These are phyloP conservation scores for Popillia japonica DNA, from an alignment of 1,140 invertebrate species.

Conservation along the genomic window DNA sequence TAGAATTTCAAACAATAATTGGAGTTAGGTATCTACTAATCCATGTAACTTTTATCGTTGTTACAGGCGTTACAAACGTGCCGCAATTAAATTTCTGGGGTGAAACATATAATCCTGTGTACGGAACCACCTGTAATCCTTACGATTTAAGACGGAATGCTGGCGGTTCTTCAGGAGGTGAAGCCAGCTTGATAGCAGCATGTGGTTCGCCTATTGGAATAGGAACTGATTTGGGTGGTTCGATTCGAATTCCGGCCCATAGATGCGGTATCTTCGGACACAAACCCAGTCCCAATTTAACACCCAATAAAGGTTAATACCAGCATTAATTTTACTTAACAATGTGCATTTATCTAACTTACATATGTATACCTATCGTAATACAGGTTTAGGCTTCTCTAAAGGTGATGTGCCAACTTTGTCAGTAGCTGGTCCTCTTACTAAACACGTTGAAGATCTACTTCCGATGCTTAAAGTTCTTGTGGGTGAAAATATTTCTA, in stretches of 20 bases:
- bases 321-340: background rate
- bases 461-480: slow-evolving; percentile 74
- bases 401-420: slow-evolving; percentile 67
- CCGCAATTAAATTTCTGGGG: slow-evolving; percentile 89
- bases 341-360: slow-evolving; percentile 37
- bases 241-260: slow-evolving; percentile 92
- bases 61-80: slow-evolving; percentile 80
- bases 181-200: slow-evolving; percentile 75
- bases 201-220: slow-evolving; percentile 87
- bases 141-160: slow-evolving; percentile 83
- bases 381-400: slow-evolving; percentile 67
- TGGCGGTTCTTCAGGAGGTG: slow-evolving; percentile 88
- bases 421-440: slow-evolving; percentile 80
- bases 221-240: slow-evolving; percentile 92
- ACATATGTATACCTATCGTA: background rate
- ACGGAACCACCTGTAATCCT: slow-evolving; percentile 92
- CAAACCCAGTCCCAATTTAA: slow-evolving; percentile 73
- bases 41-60: background rate
- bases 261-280: slow-evolving; percentile 95
- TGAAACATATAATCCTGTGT: slow-evolving; percentile 90
- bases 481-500: slow-evolving; percentile 63
- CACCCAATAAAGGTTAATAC: slow-evolving; percentile 49
- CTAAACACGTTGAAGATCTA: slow-evolving; percentile 79
- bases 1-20: too few relatives aligned
- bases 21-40: too few relatives aligned